Conservation (phyloP, 2,113 vertebrate genomes). For the Lota lota region DNA sequence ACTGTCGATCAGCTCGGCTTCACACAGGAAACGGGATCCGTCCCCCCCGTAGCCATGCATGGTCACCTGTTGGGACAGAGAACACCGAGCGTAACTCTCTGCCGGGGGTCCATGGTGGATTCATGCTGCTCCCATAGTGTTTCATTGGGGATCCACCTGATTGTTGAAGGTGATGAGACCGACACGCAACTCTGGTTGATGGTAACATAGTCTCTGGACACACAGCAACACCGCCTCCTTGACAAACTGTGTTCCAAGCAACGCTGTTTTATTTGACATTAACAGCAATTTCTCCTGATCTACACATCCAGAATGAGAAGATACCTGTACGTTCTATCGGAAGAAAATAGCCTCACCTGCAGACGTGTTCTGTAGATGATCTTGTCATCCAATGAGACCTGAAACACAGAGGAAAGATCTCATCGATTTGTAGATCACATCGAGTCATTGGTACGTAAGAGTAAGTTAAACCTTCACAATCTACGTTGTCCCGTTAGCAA, state of each 20-base stretch:
- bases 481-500: too few relatives aligned
- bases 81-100: neutral
- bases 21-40: slow-evolving; percentile 28
- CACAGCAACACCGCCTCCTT: slow-evolving; percentile 63
- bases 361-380: slow-evolving; percentile 54
- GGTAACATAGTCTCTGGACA: slow-evolving; percentile 47
- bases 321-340: neutral
- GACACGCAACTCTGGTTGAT: slow-evolving; percentile 47
- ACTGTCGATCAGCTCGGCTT: slow-evolving; percentile 44
- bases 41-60: slow-evolving; percentile 55
- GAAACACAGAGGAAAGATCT: slow-evolving; percentile 6
- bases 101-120: neutral
- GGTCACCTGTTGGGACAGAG: slow-evolving; percentile 48
- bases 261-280: neutral
- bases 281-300: neutral
- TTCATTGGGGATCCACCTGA: slow-evolving; percentile 36
- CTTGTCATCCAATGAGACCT: slow-evolving; percentile 43
- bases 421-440: neutral
- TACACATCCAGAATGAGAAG: neutral
- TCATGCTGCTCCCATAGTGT: neutral
- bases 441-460: too few relatives aligned
- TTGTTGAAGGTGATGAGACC: slow-evolving; percentile 70
- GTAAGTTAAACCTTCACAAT: too few relatives aligned
- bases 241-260: slow-evolving; percentile 55
- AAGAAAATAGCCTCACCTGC: slow-evolving; percentile 39